A percentile compares a stretch with the other conserved stretches of the same genome.
These are phyloP conservation scores for Dryomyza anilis DNA, from an alignment of 2,888 invertebrate genomes.

Conservation along the genomic window DNA sequence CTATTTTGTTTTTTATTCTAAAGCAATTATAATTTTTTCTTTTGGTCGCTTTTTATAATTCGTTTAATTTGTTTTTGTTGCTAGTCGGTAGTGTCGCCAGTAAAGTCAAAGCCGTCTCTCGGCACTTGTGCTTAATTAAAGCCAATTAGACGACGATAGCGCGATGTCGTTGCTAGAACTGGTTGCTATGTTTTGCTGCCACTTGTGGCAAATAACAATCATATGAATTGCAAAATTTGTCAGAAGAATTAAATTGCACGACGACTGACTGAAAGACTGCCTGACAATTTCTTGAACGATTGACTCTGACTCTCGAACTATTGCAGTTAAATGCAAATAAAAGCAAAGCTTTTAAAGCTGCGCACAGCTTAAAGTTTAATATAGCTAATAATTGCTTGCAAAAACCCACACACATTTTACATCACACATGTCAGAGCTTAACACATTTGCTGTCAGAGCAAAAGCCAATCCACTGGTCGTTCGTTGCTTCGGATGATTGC, in stretches of 20 bases:
- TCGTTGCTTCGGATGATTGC: neutral
- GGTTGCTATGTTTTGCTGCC: neutral
- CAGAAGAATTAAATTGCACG: neutral
- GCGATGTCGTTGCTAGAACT: neutral
- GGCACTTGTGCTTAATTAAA: neutral
- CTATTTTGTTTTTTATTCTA: neutral
- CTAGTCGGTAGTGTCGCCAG: no score
- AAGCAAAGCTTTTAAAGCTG: no score
- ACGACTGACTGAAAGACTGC: no score
- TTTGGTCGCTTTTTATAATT: neutral
- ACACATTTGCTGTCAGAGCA: slow-evolving; percentile 5
- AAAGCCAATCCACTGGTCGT: slow-evolving; percentile 1
- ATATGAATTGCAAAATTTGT: slow-evolving; percentile 1
- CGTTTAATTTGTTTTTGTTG: neutral
- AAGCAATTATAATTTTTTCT: slow-evolving; percentile 10
- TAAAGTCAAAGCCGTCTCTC: neutral
- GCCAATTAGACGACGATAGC: neutral
- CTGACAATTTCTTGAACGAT: no score
- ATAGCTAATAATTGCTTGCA: no score
- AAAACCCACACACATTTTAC: no score
- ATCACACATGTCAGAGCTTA: slow-evolving; percentile 15
- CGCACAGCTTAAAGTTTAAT: no score
- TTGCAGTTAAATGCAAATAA: no score
- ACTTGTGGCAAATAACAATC: neutral
- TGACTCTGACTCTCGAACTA: no score